Conservation (phyloP, 2,113 vertebrate species). For the Recurvirostra avosetta region DNA sequence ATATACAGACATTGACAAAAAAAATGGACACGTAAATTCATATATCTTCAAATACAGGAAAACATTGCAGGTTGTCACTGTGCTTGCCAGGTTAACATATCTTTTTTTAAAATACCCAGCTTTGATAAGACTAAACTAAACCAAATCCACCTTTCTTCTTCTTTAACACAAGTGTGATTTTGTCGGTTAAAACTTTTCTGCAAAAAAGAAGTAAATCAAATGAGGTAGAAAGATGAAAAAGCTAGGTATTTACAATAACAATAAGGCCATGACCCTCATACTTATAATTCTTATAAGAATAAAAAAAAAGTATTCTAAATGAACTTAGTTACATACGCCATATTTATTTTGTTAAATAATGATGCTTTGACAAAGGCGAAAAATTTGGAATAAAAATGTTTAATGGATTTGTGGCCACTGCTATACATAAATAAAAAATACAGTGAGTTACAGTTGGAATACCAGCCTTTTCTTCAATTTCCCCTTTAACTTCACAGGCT, state of each 20-base stretch:
- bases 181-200: not conserved
- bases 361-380: accelerated
- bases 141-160: not conserved
- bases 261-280: not conserved
- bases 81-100: accelerated
- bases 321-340: not conserved
- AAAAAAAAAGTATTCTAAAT: not conserved
- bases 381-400: not conserved
- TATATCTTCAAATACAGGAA: not conserved
- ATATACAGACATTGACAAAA: not conserved
- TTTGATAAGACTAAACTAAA: not conserved
- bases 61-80: not conserved
- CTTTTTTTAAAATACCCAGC: not conserved
- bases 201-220: not conserved
- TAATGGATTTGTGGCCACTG: not conserved
- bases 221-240: not conserved
- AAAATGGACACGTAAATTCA: accelerated
- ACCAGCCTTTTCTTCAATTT: not conserved
- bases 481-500: not conserved
- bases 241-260: not conserved
- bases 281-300: not conserved
- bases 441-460: not conserved
- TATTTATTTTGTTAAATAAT: not conserved
- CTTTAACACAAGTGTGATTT: not conserved
- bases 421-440: not conserved